Evolutionary conservation across 2,113 vertebrate species (phyloP).

Genomic region (Protobothrops mucrosquamatus): DNA sequence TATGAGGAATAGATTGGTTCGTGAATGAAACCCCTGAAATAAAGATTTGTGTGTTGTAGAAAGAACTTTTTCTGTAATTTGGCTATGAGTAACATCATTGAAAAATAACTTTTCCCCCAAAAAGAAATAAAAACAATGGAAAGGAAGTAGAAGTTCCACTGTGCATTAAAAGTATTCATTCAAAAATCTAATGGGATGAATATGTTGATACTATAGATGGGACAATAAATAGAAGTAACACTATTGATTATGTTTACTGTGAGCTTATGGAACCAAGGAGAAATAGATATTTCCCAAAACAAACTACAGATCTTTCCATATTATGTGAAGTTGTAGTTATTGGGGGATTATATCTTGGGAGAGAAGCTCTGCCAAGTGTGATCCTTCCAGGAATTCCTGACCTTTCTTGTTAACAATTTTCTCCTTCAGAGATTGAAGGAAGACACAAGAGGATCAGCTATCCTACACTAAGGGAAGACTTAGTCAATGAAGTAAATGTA

Average conservation of each 20-base stretch:
- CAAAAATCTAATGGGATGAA: background rate
- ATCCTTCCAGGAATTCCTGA: background rate
- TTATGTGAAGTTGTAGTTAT: background rate
- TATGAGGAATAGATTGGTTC: background rate
- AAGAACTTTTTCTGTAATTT: background rate
- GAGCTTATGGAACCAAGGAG: background rate
- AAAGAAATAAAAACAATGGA: background rate
- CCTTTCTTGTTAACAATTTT: background rate
- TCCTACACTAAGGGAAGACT: background rate
- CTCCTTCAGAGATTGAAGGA: background rate
- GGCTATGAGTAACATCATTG: background rate
- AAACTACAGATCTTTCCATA: background rate
- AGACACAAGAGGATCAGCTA: background rate
- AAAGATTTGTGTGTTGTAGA: background rate
- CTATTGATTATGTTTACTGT: background rate
- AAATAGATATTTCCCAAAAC: background rate
- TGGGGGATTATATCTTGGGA: background rate
- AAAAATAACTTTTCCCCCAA: background rate
- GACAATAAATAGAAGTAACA: background rate
- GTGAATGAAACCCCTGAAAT: background rate
- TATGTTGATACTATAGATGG: background rate
- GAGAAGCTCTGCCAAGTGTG: background rate
- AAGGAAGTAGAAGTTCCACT: background rate
- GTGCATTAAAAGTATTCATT: background rate
- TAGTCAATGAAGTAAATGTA: background rate